These are phyloP conservation scores for Huso huso DNA, from an alignment of 2,797 vertebrate genomes.

Conservation along the genomic window DNA sequence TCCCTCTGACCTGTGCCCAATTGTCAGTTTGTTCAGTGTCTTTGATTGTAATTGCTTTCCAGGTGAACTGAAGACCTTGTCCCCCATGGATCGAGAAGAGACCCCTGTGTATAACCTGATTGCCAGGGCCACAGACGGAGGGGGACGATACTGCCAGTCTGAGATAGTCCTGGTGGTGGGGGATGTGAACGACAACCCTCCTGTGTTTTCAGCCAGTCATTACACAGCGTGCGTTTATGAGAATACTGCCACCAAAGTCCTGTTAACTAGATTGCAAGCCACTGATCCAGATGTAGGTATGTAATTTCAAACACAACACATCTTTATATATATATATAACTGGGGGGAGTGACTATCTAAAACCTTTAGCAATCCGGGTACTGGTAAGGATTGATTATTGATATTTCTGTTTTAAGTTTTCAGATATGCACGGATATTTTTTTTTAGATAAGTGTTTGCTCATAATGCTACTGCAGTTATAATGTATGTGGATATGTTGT, in stretches of 20 bases:
- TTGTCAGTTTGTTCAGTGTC: not conserved
- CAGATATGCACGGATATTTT: too few species aligned
- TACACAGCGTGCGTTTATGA: slow-evolving; percentile 82
- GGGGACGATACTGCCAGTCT: slow-evolving; percentile 78
- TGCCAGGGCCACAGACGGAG: slow-evolving; percentile 79
- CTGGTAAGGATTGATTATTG: too few species aligned
- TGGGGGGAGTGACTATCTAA: too few species aligned
- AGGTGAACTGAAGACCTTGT: slow-evolving; percentile 83
- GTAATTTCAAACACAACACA: slow-evolving; percentile 23
- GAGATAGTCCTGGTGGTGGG: slow-evolving; percentile 68
- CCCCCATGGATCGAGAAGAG: slow-evolving; percentile 73
- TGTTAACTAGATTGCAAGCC: slow-evolving; percentile 86
- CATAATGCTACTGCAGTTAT: too few species aligned
- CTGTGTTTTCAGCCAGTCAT: slow-evolving; percentile 69
- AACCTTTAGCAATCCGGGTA: too few species aligned
- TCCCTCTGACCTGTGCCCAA: not conserved
- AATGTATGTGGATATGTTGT: too few species aligned
- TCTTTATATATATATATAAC: not conserved
- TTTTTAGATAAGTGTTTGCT: too few species aligned
- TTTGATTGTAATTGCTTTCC: slow-evolving; percentile 13
- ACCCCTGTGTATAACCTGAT: slow-evolving; percentile 67
- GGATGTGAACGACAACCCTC: slow-evolving; percentile 93
- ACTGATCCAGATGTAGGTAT: slow-evolving; percentile 85
- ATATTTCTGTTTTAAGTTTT: too few species aligned
- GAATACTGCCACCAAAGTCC: slow-evolving; percentile 82